Evolutionary conservation across 2,113 vertebrate species (phyloP), one percentile per base, ranked within the genome.

Genomic region (Triplophysa dalaica): DNA sequence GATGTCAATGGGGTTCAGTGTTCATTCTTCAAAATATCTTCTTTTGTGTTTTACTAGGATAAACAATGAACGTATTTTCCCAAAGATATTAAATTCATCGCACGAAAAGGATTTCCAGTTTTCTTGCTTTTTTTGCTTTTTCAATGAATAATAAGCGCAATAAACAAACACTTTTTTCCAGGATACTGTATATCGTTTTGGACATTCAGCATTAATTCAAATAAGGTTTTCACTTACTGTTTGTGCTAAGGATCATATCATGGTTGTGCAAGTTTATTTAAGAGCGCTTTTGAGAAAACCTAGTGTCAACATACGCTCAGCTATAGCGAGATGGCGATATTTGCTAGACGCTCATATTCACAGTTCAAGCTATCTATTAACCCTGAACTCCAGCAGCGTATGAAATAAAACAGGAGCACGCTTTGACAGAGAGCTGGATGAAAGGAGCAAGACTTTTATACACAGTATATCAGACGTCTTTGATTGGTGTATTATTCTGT

Each of bases 381-480:
- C 75, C 81, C 41, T 86, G 72, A 80, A 69, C 73, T 62, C 2
- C 54, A 81, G 86, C 80, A 86, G 85, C 70, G 79, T 84, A 80
- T 77, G 84, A 84, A 87, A 86, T 84, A 86, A 24, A 82, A 76
- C 85, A 81, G 85, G 80, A 85, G 85, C 50, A 12, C 50, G 86
- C 78, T 89, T 90, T 89, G 86, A 85, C 43, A 56, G 76, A 80
- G 83, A 68, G 86, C 83, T 82, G 77, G 21, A 81, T 77, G 87
- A 90, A 90, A 77, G 87, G 60, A 79, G 77, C 80, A 33, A 4
- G 84, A 81, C 88, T 85, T 89, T 78, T 74, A 68, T 43, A 82
- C 73, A 43, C 82, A 79, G 61, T 88, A 88, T 89, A 88, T 89
- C 88, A 88, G 86, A 88, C 87, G 88, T 87, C 85, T 87, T 88